A percentile compares a stretch with the other conserved stretches of the same genome.
Conservation (phyloP, 30 jellyfish, hydroid and myxozoan genomes). For the Turritopsis dohrnii region DNA sequence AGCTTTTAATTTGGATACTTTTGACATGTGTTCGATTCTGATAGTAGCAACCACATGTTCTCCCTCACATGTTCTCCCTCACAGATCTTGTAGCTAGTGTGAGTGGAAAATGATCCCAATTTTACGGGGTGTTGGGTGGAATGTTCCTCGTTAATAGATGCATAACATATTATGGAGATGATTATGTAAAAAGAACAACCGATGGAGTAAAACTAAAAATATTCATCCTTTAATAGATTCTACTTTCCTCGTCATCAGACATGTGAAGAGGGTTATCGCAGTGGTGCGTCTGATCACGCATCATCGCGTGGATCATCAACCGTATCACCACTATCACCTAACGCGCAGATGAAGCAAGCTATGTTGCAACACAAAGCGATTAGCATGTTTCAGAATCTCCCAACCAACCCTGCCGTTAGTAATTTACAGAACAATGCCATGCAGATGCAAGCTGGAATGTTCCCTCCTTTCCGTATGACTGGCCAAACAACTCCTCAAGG, state of each 20-base stretch:
- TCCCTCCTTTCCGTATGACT: conserved; percentile 40
- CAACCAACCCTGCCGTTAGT: conserved; percentile 32
- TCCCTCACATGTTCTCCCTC: no score
- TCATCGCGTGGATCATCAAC: conserved; percentile 17
- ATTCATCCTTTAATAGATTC: conserved; percentile 23
- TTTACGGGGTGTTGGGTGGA: no score
- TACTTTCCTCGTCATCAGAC: conserved; percentile 82
- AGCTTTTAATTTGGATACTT: neutral
- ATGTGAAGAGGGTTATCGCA: conserved; percentile 12
- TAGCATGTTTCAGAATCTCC: conserved; percentile 23
- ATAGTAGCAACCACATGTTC: no score
- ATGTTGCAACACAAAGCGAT: conserved; percentile 12
- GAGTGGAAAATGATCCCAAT: no score
- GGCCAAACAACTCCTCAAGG: conserved; percentile 25
- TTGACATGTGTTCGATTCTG: neutral
- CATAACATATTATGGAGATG: no score
- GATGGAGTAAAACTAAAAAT: neutral
- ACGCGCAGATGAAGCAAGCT: neutral
- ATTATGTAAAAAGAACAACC: no score
- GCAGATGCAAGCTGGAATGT: conserved; percentile 53
- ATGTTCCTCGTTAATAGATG: no score
- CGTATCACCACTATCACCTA: conserved; percentile 19
- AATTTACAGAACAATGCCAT: conserved; percentile 16
- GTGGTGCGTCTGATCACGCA: conserved; percentile 9
- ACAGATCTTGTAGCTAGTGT: no score